These are phyloP conservation scores for Ethmia dodecea DNA, from an alignment of 2,888 invertebrate species.

Conservation along the genomic window DNA sequence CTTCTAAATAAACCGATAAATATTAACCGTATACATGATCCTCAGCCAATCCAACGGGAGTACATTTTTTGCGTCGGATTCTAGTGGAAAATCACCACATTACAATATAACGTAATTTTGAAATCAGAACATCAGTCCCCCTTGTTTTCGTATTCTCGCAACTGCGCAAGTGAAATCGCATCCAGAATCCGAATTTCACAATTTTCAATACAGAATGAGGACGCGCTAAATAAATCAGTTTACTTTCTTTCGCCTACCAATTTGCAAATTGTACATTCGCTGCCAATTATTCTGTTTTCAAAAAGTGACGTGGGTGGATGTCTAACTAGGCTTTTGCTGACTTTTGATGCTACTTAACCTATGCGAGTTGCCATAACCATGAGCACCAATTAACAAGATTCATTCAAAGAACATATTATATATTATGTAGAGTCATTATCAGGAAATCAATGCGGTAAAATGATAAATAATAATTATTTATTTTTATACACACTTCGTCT, in stretches of 20 bases:
- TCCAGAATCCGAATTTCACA: conserved; percentile 48
- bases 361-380: no score
- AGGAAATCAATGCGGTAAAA: no score
- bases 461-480: no score
- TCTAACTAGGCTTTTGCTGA: no score
- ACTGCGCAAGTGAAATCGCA: conserved; percentile 41
- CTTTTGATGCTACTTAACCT: no score
- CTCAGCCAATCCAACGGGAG: conserved; percentile 25
- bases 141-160: conserved; percentile 37
- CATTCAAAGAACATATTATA: no score
- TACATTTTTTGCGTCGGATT: neutral
- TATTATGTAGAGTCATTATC: no score
- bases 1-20: conserved; percentile 53
- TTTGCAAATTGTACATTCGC: conserved; percentile 32
- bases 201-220: conserved; percentile 40
- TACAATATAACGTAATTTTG: conserved; percentile 37
- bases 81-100: conserved; percentile 42
- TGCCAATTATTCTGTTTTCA: conserved; percentile 31
- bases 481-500: no score
- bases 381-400: no score
- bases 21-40: conserved; percentile 48
- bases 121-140: conserved; percentile 34
- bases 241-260: conserved; percentile 49
- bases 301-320: no score
- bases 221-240: conserved; percentile 46